These are phyloP conservation scores for Simalia tracyae DNA, from an alignment of 2,797 vertebrate genomes.

Conservation along the genomic window DNA sequence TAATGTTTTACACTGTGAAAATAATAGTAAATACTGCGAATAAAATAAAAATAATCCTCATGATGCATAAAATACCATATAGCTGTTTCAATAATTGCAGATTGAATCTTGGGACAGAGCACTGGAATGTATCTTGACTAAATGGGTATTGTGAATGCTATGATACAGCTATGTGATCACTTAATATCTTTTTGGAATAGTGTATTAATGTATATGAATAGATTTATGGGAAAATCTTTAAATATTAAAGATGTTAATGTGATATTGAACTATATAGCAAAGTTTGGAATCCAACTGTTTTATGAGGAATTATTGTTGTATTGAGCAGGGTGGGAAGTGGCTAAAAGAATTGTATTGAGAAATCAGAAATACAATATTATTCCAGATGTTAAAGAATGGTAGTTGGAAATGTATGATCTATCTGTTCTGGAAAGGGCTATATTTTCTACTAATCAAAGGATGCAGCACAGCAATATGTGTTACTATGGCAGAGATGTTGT, in stretches of 20 bases:
- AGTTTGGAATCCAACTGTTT: background rate
- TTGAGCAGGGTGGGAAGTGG: background rate
- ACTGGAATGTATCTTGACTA: background rate
- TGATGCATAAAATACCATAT: background rate
- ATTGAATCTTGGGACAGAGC: background rate
- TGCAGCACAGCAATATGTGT: background rate
- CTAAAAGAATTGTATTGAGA: background rate
- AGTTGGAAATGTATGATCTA: background rate
- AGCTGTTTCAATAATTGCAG: background rate
- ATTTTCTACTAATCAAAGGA: background rate
- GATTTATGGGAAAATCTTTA: background rate
- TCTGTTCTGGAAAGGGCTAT: background rate
- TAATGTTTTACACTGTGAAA: background rate
- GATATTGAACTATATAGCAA: background rate
- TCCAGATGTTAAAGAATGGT: background rate
- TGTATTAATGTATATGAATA: background rate
- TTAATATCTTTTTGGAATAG: background rate
- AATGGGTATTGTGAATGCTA: background rate
- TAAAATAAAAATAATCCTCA: background rate
- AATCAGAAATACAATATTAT: background rate
- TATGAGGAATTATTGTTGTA: background rate
- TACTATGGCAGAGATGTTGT: no score
- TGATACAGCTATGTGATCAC: background rate
- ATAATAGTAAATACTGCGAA: background rate
- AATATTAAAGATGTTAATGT: background rate